Evolutionary conservation across 2,113 vertebrate species (phyloP), one percentile per base, ranked within the genome.

Genomic region (Nannobrachium achirus): DNA sequence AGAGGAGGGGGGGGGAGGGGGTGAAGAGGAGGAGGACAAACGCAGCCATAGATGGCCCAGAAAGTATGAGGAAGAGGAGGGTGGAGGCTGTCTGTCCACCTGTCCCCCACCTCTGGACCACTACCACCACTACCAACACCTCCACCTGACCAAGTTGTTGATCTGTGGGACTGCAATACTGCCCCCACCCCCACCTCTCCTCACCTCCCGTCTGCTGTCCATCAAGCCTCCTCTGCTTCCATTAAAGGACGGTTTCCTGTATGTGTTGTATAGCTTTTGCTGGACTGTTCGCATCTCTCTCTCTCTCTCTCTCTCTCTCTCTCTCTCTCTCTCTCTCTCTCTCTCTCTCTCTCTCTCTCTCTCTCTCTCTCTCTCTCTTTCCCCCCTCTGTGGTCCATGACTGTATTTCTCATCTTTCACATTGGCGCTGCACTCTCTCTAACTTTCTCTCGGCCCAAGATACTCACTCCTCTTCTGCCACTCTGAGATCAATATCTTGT

Each of bases 251-350:
- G 62, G 82, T 84, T 83, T 71, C 70, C 83, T 86, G 87, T 88
- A 83, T 76, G 79, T 90, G 86, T 84, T 79, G 85, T 88, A 86
- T 64, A 89, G 86, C 89, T 87, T 89, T 79, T 80, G 73, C 83
- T 79, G 56, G 76, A 73, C 71, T 65, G 51, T 75, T 76, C 13
- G 76, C 76, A 75, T 57, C 66, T 65, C 76, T 80, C 75, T 18
- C 81, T 80, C 70, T 25, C 67, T 56, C 48, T 0, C 55, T 62
- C 51, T 63, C 51, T 68, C 56, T 56, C 6, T 64, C 20, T 56
- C 33, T 56, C 53, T 11, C 2, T 38, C 14, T 52, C 41, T 53
- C 7, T 33, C 9, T 11, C 19, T 25, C 13, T 56, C 56, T 68
- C 52, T 56, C n/a, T 66, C 57, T 38, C 44, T 72, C 25, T 57